Evolutionary conservation across 2,888 invertebrate species (phyloP), one percentile per base, ranked within the genome.

Genomic region (Cheilosia scutellata): DNA sequence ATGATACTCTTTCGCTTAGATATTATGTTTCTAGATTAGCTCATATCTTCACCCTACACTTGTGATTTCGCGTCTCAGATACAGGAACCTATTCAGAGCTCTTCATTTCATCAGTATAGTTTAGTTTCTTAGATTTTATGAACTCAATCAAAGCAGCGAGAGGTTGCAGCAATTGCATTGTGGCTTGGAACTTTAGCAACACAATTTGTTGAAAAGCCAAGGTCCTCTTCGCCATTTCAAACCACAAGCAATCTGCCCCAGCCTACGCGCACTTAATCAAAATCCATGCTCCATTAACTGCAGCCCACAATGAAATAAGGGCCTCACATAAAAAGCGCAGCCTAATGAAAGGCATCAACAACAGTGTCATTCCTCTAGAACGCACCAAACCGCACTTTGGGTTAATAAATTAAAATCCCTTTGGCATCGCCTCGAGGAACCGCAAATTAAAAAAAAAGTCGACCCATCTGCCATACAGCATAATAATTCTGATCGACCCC

Each of bases 351-450:
- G 55, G 62, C 71, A 42, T 72, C 53, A 71, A 60, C 77, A 47
- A 68, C 72, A 63, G 25, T 68, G 62, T 63, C 72, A 63, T 78
- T 78, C 68, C 29, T 63, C 57, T 16, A 57, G 63, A 79, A 63
- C 20, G 20, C 27, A 70, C 62, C 44, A 57, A 79, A 84, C 83
- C 83, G 58, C 79, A 75, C 47, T 47, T 11, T 37, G 44, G 29
- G 79, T 79, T 79, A 49, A 71, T 84, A 84, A 83, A 79, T 71
- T 79, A 49, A 70, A 65, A 58, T 62, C 66, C 60, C 58, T 51
- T 51, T 62, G 53, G 20, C 57, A 70, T 70, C 57, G 68, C 63
- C 68, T 70, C 13, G 13, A 60, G 53, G 33, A 29, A 82, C 76
- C 65, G 49, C 78, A 78, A 78, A 44, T 53, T 42, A 16, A 33